Evolutionary conservation across 2,888 invertebrate genomes (phyloP).

Genomic region (Diarsia mendica): DNA sequence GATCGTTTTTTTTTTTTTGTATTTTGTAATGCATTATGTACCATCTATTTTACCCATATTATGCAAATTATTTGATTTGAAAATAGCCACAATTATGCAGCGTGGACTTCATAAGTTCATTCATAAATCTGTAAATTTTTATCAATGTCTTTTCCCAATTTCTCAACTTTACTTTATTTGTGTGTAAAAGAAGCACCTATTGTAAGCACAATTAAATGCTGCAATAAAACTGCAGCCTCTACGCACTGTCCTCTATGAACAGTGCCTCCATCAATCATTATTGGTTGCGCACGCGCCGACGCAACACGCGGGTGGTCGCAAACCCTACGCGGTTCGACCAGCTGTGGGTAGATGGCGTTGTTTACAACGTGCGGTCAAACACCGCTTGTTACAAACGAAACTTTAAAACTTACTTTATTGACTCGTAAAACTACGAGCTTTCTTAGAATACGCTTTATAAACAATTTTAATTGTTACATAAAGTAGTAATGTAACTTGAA

Average conservation of each 20-base stretch:
- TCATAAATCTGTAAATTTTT: not conserved
- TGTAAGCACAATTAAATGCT: not conserved
- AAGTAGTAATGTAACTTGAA: constrained; percentile 21
- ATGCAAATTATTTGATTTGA: no score
- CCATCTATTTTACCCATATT: no score
- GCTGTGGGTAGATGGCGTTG: constrained; percentile 82
- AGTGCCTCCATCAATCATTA: constrained; percentile 38
- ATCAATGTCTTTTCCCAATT: not conserved
- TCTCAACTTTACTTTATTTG: not conserved
- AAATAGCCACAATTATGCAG: no score
- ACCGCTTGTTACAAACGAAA: constrained; percentile 44
- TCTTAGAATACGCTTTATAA: constrained; percentile 56
- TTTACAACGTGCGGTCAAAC: constrained; percentile 64
- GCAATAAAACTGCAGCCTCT: not conserved
- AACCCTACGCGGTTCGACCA: constrained; percentile 71
- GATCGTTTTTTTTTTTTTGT: no score
- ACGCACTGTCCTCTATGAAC: not conserved
- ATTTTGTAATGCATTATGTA: no score
- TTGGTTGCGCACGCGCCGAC: constrained; percentile 57
- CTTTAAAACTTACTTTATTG: constrained; percentile 65
- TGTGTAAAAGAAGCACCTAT: not conserved
- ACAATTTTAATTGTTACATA: constrained; percentile 55
- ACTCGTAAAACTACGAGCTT: constrained; percentile 66
- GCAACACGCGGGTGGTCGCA: constrained; percentile 73
- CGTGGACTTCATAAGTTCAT: not conserved